Conservation (phyloP, 2,888 invertebrate genomes). For the Ceratothoa steindachneri region DNA sequence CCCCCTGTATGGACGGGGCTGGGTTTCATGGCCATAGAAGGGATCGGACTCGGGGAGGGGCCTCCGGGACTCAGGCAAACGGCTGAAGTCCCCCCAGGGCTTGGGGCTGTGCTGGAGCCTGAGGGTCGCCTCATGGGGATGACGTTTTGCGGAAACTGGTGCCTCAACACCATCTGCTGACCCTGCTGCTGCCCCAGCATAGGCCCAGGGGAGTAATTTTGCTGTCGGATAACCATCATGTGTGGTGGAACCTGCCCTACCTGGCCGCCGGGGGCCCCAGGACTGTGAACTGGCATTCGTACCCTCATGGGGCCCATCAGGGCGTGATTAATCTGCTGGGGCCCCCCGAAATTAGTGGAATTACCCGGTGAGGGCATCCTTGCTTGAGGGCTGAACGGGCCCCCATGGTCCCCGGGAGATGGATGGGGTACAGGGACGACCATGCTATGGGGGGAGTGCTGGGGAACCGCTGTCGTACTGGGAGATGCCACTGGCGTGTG, state of each 20-base stretch:
- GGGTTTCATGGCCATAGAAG: conserved; percentile 32
- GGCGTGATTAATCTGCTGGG: conserved; percentile 32
- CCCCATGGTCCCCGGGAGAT: conserved; percentile 34
- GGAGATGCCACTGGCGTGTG: conserved; percentile 44
- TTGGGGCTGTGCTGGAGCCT: conserved; percentile 39
- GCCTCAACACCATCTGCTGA: conserved; percentile 35
- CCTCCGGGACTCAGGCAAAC: conserved; percentile 31
- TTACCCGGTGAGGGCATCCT: conserved; percentile 44
- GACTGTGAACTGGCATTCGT: conserved; percentile 36
- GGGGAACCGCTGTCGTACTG: conserved; percentile 36
- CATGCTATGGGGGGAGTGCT: conserved; percentile 45
- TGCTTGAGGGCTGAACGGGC: conserved; percentile 42
- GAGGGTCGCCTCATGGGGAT: conserved; percentile 40
- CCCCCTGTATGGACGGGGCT: conserved; percentile 39
- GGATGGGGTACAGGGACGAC: conserved; percentile 43
- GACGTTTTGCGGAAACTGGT: conserved; percentile 38
- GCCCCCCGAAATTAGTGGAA: conserved; percentile 20
- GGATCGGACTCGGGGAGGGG: conserved; percentile 33
- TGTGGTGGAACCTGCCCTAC: conserved; percentile 35
- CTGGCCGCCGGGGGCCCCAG: conserved; percentile 28
- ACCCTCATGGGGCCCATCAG: conserved; percentile 36
- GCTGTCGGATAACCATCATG: conserved; percentile 36
- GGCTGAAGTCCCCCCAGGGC: conserved; percentile 35
- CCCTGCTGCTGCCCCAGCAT: conserved; percentile 38
- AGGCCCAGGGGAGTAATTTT: conserved; percentile 29